Base-by-base conservation (phyloP, 1,140 invertebrate genomes). In the Papilio polytes region DNA sequence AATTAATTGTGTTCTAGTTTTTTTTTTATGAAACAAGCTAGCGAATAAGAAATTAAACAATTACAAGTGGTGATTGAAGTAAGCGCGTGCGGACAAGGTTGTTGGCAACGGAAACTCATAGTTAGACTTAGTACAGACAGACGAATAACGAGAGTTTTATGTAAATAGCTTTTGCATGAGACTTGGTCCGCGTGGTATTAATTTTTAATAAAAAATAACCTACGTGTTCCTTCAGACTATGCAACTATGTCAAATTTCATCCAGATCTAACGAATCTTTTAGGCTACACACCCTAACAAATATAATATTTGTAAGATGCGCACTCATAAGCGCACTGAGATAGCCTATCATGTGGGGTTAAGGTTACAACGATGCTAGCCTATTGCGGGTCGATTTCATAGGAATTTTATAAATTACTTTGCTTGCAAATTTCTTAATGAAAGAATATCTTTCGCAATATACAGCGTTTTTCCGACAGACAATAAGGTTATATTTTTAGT, bases 61-160 rank as follows among this genome's bases (percentile, higher is more conserved):
- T 80, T 80, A 83, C 74, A 77, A 72, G 51, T 80, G 77, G 31
- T 81, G 44, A 81, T 81, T 83, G 82, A 83, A 83, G 44, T 51
- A 53, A 81, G 48, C 82, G 80, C 48, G 80, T 83, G 82, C 18
- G 44, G 74, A 77, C 46, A 59, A 53, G 51, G 72, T 79, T 36
- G 74, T 79, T 83, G 82, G 82, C 82, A 83, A 66, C 59, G 12
- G 74, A 53, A 80, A 51, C 36, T 31, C 78, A 73, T 74, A 77
- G 36, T 63, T 51, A 41, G 74, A 77, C 74, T 53, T 76, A 76
- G 74, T 31, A 46, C 44, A 51, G n/a, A 46, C 48, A 46, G 46
- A n/a, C 18, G 6, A 31, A 70, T 46, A 3, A 44, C 36, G 72
- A 20, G 26, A 70, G 31, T 73, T 73, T 73, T 20, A 73, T 44